Conservation (phyloP, 2,888 invertebrate species). For the Altica lythri region DNA sequence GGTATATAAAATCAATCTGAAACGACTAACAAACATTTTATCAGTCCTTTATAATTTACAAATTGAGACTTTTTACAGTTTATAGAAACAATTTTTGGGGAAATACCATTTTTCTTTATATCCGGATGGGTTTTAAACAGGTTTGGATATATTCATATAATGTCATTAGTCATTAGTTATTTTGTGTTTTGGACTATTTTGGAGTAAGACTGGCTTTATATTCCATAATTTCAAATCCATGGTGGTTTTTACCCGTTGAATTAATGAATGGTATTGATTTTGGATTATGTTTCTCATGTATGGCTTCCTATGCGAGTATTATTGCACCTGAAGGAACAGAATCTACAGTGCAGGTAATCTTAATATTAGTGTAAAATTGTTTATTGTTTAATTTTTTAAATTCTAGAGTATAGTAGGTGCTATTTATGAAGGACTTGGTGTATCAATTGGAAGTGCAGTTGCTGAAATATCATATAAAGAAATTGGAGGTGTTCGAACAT, state of each 20-base stretch:
- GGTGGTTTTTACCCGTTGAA: constrained; percentile 86
- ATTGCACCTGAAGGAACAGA: constrained; percentile 83
- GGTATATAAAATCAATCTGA: not conserved
- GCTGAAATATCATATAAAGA: no score
- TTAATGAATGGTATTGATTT: constrained; percentile 85
- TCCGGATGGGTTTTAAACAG: constrained; percentile 78
- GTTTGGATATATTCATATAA: constrained; percentile 80
- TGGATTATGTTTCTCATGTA: constrained; percentile 85
- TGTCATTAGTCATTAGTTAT: no score
- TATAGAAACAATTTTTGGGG: constrained; percentile 60
- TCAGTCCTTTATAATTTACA: not conserved
- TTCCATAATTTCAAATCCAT: constrained; percentile 77
- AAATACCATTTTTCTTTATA: constrained; percentile 84
- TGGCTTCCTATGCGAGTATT: constrained; percentile 86
- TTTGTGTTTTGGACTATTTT: constrained; percentile 77
- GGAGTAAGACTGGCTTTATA: constrained; percentile 82
- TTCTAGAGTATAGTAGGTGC: not conserved
- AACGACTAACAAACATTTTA: no score
- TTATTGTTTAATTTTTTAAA: not conserved
- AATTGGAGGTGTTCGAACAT: not conserved
- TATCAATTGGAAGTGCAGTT: no score
- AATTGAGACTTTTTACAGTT: constrained; percentile 1
- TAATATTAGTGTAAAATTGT: not conserved
- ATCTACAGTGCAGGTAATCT: constrained; percentile 78
- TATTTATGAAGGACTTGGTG: not conserved